Conservation (phyloP, 1,140 invertebrate genomes). For the Cotesia vestalis region DNA sequence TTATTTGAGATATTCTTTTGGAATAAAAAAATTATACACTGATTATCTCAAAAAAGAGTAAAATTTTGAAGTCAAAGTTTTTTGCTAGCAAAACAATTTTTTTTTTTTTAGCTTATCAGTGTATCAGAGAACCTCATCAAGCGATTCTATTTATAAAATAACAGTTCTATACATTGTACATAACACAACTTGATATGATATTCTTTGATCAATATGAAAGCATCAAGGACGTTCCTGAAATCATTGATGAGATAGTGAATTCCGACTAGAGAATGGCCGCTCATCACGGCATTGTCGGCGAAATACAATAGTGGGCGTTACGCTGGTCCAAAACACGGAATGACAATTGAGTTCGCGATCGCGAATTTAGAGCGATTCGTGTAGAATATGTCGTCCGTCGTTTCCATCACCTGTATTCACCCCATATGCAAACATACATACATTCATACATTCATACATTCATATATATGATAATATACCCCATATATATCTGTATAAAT, state of each 20-base stretch:
- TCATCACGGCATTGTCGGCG: constrained; percentile 50
- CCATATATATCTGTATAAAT: not conserved
- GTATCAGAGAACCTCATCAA: too few relatives aligned
- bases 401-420: constrained; percentile 1
- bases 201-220: constrained; percentile 1
- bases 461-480: too few relatives aligned
- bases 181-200: not conserved
- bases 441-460: too few relatives aligned
- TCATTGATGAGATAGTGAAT: constrained; percentile 24
- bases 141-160: not conserved
- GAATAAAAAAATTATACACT: too few relatives aligned
- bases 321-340: constrained; percentile 40
- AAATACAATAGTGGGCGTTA: constrained; percentile 43
- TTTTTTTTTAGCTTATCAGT: too few relatives aligned
- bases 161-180: not conserved
- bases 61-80: too few relatives aligned
- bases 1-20: too few relatives aligned
- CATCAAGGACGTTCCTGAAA: constrained; percentile 15
- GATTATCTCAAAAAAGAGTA: too few relatives aligned
- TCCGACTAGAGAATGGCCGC: constrained; percentile 30
- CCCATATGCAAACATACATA: not conserved
- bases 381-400: constrained; percentile 4
- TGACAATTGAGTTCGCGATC: constrained; percentile 41
- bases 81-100: too few relatives aligned
- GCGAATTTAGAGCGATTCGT: constrained; percentile 29